Evolutionary conservation across 2,113 vertebrate species (phyloP), one percentile per base, ranked within the genome.

Genomic region (Silurus meridionalis): DNA sequence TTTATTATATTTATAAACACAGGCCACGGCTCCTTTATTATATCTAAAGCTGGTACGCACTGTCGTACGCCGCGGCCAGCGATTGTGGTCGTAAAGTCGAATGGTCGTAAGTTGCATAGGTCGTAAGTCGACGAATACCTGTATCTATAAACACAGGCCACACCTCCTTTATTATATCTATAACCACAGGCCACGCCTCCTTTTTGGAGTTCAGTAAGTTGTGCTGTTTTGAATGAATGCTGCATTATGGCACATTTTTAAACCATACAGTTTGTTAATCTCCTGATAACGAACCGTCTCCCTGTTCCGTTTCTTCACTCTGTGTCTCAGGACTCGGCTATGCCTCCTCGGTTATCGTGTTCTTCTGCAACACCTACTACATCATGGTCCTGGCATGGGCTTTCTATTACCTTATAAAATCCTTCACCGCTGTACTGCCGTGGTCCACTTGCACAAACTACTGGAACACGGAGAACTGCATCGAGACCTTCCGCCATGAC

Each of bases 381-480:
- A 96, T 96, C 91, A 95, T 96, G 95, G 95, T 96, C n/a, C 83
- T 96, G 91, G 93, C 95, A n/a, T 96, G 96, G 96, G 95, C 91
- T 63, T 94, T 96, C 89, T 96, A 96, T 91, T 96, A 96, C 93
- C 91, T 96, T 71, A 93, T 96, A 86, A 94, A 95, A 88, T 96
- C 95, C 15, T 96, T 96, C 82, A 94, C 63, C 66, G 4, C 92
- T 81, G 88, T 87, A 0, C 93, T 96, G 21, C 95, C 96, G 17
- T 96, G 96, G 96, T 94, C 95, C 64, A 91, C 92, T 77, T 96
- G 96, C 13, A 89, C 94, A 83, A 96, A 96, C 86, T 74, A 91
- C 6, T 96, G 96, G 96, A 96, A 96, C 94, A 93, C 93, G 0
- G 79, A 84, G 52, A 93, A 53, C 88, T 96, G 96, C 90, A 91